Evolutionary conservation across 2,888 invertebrate genomes (phyloP).

Genomic region (Andrena trimmerana): DNA sequence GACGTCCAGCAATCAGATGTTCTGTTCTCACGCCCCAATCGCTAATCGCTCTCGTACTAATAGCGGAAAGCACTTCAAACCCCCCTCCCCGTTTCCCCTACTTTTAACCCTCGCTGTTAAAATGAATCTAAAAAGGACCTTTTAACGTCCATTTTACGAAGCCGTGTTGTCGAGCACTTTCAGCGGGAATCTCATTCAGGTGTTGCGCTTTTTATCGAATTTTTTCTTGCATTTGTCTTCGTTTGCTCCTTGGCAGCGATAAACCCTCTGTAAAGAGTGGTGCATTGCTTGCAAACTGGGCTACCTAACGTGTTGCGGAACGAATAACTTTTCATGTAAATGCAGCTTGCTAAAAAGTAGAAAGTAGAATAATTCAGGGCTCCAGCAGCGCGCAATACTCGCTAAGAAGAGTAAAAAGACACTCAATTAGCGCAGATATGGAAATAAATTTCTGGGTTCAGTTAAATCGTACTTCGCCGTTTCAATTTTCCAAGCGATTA

Average conservation of each 20-base stretch:
- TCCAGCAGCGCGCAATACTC: too few species aligned
- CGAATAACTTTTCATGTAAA: background rate
- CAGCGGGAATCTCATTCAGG: constrained; percentile 39
- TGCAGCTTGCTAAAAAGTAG: background rate
- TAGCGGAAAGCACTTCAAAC: constrained; percentile 69
- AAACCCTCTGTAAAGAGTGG: background rate
- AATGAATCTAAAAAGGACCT: constrained; percentile 63
- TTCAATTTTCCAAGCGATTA: too few species aligned
- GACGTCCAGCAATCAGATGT: constrained; percentile 70
- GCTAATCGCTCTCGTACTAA: constrained; percentile 70
- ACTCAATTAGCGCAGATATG: too few species aligned
- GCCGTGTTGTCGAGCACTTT: constrained; percentile 39
- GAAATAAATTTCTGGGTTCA: too few species aligned
- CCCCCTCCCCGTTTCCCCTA: background rate
- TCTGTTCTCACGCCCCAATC: constrained; percentile 70
- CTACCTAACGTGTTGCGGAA: background rate
- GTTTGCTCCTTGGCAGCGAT: constrained; percentile 3
- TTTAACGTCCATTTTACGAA: constrained; percentile 50
- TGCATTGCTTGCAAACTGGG: background rate
- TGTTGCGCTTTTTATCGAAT: constrained; percentile 31
- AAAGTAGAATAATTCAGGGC: background rate
- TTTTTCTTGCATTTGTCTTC: constrained; percentile 24
- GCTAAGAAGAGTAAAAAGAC: too few species aligned
- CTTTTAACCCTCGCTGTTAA: constrained; percentile 66
- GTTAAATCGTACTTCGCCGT: too few species aligned